A percentile compares a stretch with the other conserved stretches of the same genome.
Conservation (phyloP, 1,140 invertebrate species). For the Drosophila setifemur region DNA sequence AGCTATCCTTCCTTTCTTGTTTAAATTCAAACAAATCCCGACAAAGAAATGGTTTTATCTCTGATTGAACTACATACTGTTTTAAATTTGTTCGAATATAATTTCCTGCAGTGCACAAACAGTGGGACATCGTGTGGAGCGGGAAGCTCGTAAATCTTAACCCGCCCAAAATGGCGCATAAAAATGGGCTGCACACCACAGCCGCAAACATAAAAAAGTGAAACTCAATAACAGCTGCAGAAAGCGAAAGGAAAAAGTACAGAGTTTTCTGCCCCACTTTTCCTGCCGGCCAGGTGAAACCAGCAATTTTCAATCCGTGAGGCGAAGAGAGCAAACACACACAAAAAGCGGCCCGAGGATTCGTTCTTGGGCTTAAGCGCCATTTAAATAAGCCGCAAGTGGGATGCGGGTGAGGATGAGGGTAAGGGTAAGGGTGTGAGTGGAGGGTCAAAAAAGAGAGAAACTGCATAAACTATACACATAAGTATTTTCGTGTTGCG, state of each 20-base stretch:
- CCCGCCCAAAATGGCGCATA: conserved; percentile 48
- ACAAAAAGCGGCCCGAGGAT: conserved; percentile 18
- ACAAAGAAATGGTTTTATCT: too few relatives aligned
- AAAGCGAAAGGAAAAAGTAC: conserved; percentile 24
- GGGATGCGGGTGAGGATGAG: too few relatives aligned
- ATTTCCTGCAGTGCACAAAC: not conserved
- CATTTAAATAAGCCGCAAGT: conserved; percentile 58
- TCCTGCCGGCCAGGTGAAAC: conserved; percentile 38
- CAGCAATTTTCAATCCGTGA: conserved; percentile 36
- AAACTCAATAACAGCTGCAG: conserved; percentile 15
- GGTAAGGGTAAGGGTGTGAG: too few relatives aligned
- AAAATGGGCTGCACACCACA: conserved; percentile 9
- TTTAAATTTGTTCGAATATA: too few relatives aligned
- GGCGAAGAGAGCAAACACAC: conserved; percentile 2
- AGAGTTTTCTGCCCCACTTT: conserved; percentile 18
- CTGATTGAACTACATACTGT: too few relatives aligned
- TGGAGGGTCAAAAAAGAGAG: conserved; percentile 29
- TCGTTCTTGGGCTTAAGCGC: conserved; percentile 36
- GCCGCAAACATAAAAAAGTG: conserved; percentile 44
- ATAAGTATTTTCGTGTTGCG: conserved; percentile 12
- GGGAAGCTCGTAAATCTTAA: conserved; percentile 51
- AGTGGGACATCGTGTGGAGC: conserved; percentile 13
- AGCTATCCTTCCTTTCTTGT: too few relatives aligned
- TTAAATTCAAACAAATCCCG: too few relatives aligned
- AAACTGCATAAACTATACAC: conserved; percentile 17